Percentiles rank a stretch among this genome's conserved stretches.
Conservation (phyloP, 92 coral and sea anemone species). For the Porites evermanni region DNA sequence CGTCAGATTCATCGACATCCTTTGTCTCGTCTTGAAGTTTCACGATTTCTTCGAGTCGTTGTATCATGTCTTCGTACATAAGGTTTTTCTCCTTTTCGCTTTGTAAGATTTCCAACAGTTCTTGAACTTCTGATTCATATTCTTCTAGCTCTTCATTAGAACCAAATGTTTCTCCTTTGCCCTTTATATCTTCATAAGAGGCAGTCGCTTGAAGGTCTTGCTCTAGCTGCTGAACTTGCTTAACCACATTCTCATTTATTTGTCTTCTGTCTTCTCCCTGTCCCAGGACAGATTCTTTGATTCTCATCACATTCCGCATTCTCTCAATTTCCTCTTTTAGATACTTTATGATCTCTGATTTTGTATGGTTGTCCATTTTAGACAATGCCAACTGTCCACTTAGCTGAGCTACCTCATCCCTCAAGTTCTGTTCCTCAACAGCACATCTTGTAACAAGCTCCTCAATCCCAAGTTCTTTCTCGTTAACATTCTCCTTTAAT, state of each 20-base stretch:
- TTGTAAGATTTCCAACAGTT: slow-evolving; percentile 38
- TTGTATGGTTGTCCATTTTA: slow-evolving; percentile 78
- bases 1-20: slow-evolving; percentile 39
- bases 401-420: slow-evolving; percentile 66
- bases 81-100: slow-evolving; percentile 41
- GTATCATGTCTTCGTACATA: slow-evolving; percentile 45
- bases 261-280: background rate
- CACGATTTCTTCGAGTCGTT: slow-evolving; percentile 68
- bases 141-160: slow-evolving; percentile 14
- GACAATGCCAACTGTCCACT: slow-evolving; percentile 68
- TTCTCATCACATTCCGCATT: slow-evolving; percentile 66
- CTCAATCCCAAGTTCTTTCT: slow-evolving; percentile 84
- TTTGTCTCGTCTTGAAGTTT: slow-evolving; percentile 60
- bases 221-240: slow-evolving; percentile 7
- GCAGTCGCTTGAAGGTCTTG: background rate
- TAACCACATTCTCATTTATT: background rate
- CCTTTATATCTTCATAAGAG: background rate
- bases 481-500: slow-evolving; percentile 66
- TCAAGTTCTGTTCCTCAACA: slow-evolving; percentile 81
- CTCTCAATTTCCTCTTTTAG: slow-evolving; percentile 73
- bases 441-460: slow-evolving; percentile 85
- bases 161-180: background rate
- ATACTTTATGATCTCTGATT: slow-evolving; percentile 76
- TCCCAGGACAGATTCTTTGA: slow-evolving; percentile 63
- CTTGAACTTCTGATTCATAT: slow-evolving; percentile 35